Base-by-base conservation (phyloP, 2,113 vertebrate species). In the Clarias macrocephalus region DNA sequence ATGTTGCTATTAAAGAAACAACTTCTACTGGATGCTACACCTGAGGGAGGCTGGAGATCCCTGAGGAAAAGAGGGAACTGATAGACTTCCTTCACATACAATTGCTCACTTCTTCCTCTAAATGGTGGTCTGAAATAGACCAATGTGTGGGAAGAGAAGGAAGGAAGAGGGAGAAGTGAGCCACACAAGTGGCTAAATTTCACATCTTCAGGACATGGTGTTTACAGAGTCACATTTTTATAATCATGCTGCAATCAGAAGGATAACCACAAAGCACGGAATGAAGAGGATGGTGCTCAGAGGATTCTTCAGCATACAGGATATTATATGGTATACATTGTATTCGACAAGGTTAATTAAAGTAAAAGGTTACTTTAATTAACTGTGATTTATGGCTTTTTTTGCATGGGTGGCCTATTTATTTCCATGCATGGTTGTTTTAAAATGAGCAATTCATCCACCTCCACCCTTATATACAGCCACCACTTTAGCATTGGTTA, bases 121-220 rank as follows among this genome's bases (percentile, higher is more conserved):
- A 93, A 87, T 84, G 90, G 90, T 92, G 90, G 90, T 92, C 93
- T 88, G 92, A 94, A 94, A 95, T 94, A 95, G 93, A 82, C 89
- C 10, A 60, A 83, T 63, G 85, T 89, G 89, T 62, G 91, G 91
- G 88, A 91, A 89, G 90, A 88, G 80, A 90, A 88, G 92, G 81
- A 90, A 93, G 95, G 93, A 94, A 94, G 92, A 90, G 82, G 86
- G 90, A 91, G 90, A 92, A 91, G 89, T 84, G 89, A 91, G 89
- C 82, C 84, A 88, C 90, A 87, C 79, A 81, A 81, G 79, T 54
- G 73, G 83, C 7, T 62, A 84, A 82, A 82, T 75, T 48, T 63
- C 84, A 85, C 83, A 75, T 75, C 87, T 83, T 81, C 60, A 79
- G 59, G 70, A 59, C 59, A 37, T 30, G 11, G 56, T 82, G 83